These are phyloP conservation scores for Drosophila nigritarsus DNA, from an alignment of 2,888 invertebrate species.

Conservation along the genomic window DNA sequence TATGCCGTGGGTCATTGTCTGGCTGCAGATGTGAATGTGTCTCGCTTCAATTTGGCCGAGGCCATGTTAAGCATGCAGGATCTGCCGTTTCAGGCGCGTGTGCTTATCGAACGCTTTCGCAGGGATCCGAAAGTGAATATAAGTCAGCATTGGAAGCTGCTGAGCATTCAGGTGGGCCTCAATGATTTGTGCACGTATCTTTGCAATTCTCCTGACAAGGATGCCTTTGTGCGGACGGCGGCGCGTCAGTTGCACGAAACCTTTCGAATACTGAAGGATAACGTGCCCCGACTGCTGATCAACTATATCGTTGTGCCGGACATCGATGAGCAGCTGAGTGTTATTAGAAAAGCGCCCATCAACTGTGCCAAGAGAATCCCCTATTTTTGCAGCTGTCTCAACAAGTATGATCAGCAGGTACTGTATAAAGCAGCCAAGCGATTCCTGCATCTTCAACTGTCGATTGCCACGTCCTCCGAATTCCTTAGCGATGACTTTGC, in stretches of 20 bases:
- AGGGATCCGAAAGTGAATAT: conserved; percentile 86
- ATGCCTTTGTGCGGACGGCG: conserved; percentile 85
- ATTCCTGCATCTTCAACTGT: conserved; percentile 5
- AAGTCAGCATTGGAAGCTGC: conserved; percentile 87
- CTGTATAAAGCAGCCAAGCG: conserved; percentile 8
- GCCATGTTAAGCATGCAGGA: conserved; percentile 86
- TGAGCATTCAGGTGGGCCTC: conserved; percentile 87
- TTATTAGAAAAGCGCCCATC: background rate
- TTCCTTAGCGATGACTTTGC: conserved; percentile 46
- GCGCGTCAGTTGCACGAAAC: conserved; percentile 84
- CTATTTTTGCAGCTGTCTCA: conserved; percentile 14
- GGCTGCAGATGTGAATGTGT: conserved; percentile 78
- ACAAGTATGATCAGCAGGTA: background rate
- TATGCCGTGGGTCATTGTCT: conserved; percentile 86
- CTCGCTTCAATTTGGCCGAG: conserved; percentile 87
- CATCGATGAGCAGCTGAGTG: conserved; percentile 70
- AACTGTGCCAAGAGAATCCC: conserved; percentile 2
- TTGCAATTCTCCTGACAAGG: conserved; percentile 85
- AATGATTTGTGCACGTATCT: conserved; percentile 87
- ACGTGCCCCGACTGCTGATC: conserved; percentile 87
- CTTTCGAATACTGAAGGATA: conserved; percentile 85
- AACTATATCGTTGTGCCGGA: conserved; percentile 86
- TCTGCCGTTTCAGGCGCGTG: conserved; percentile 86
- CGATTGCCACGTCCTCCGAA: conserved; percentile 27
- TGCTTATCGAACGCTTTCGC: conserved; percentile 86